phyloP scores from a whole-genome alignment of 2,113 vertebrate species.

The Astatoreochromis straeleni region DNA sequence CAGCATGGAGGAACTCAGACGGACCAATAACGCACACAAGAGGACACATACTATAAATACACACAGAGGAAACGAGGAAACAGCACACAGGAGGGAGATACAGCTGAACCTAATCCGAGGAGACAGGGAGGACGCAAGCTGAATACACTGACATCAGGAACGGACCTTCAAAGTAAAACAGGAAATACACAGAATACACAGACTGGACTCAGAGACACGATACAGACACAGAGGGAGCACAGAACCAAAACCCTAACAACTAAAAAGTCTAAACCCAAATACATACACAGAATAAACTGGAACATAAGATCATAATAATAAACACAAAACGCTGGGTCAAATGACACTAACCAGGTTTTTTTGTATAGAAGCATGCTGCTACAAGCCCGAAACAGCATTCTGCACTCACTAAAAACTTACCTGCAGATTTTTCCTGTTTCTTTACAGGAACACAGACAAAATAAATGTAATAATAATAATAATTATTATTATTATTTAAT shows the following conservation, averaged over 20 bases:
- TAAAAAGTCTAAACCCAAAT: background rate
- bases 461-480: background rate
- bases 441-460: fast-evolving
- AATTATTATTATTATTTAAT: background rate
- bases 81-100: background rate
- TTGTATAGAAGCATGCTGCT: background rate
- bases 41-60: fast-evolving
- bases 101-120: background rate
- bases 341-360: background rate
- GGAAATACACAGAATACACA: background rate
- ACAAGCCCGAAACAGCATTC: background rate
- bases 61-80: background rate
- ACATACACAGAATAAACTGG: background rate
- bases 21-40: fast-evolving
- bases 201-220: background rate
- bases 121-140: fast-evolving
- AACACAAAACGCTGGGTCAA: background rate
- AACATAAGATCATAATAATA: background rate
- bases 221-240: background rate
- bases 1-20: fast-evolving
- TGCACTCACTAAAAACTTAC: background rate
- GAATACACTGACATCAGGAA: background rate
- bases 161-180: background rate
- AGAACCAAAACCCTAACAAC: background rate
- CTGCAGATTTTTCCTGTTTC: background rate